Conservation (phyloP, 2,797 vertebrate species). For the Bothrops alternatus region DNA sequence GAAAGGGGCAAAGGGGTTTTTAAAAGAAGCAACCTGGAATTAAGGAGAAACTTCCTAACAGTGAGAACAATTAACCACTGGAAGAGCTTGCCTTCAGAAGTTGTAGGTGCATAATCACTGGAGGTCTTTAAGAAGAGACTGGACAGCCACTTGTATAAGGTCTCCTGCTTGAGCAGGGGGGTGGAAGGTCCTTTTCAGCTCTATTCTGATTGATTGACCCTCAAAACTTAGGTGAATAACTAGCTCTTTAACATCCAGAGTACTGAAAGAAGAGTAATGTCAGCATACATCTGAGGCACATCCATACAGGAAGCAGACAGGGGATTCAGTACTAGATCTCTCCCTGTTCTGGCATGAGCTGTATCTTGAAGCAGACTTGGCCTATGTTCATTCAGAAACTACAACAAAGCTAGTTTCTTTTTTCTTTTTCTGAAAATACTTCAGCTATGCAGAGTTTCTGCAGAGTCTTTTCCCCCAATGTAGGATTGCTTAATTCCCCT, state of each 20-base stretch:
- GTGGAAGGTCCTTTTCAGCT: background rate
- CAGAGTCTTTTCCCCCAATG: background rate
- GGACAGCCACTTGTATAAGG: background rate
- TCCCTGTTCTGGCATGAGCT: background rate
- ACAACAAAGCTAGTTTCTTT: background rate
- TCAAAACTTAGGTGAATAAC: background rate
- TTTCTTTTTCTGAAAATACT: background rate
- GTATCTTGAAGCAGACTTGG: background rate
- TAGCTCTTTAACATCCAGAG: background rate
- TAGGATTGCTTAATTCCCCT: background rate
- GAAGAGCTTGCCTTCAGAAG: background rate
- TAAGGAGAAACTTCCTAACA: background rate
- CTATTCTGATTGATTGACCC: background rate
- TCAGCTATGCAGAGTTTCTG: background rate
- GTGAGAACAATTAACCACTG: background rate
- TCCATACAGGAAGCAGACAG: background rate
- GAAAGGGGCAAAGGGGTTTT: background rate
- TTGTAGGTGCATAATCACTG: background rate
- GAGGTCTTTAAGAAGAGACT: background rate
- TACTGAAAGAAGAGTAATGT: background rate
- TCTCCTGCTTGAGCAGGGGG: background rate
- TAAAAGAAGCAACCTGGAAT: background rate
- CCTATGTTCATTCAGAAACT: background rate
- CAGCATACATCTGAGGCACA: background rate
- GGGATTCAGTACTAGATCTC: background rate